Conservation (phyloP, 2,113 vertebrate genomes). For the Colinus virginianus region DNA sequence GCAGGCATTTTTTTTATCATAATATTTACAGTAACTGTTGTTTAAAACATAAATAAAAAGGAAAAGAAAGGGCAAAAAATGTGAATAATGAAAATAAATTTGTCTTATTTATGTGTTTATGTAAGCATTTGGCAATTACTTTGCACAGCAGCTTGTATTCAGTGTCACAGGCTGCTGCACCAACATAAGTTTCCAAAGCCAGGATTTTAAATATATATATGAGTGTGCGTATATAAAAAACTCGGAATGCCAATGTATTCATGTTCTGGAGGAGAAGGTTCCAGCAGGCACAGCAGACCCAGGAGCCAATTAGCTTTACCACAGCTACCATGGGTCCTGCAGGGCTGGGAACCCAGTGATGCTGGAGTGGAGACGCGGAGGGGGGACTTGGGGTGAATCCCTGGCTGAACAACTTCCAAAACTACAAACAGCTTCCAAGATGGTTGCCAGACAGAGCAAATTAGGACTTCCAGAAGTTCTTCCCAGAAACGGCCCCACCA, state of each 20-base stretch:
- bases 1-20: constrained; percentile 71
- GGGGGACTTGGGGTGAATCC: not conserved
- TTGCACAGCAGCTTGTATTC: constrained; percentile 46
- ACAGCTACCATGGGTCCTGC: not conserved
- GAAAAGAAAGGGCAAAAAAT: constrained; percentile 66
- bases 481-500: constrained; percentile 39
- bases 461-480: constrained; percentile 53
- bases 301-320: not conserved
- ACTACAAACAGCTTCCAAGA: constrained; percentile 64
- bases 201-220: not conserved
- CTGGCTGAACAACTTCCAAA: constrained; percentile 65
- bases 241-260: not conserved
- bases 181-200: constrained; percentile 22
- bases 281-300: not conserved
- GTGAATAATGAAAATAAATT: constrained; percentile 80
- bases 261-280: constrained; percentile 6
- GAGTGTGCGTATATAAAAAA: not conserved
- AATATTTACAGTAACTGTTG: constrained; percentile 80
- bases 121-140: constrained; percentile 74
- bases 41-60: constrained; percentile 80
- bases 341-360: not conserved
- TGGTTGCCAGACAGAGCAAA: constrained; percentile 60
- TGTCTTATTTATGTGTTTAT: constrained; percentile 79
- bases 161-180: not conserved
- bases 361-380: not conserved